Percentiles rank a stretch among this genome's conserved stretches.
Evolutionary conservation across 2,113 vertebrate species (phyloP).

Genomic region (Oreochromis niloticus): DNA sequence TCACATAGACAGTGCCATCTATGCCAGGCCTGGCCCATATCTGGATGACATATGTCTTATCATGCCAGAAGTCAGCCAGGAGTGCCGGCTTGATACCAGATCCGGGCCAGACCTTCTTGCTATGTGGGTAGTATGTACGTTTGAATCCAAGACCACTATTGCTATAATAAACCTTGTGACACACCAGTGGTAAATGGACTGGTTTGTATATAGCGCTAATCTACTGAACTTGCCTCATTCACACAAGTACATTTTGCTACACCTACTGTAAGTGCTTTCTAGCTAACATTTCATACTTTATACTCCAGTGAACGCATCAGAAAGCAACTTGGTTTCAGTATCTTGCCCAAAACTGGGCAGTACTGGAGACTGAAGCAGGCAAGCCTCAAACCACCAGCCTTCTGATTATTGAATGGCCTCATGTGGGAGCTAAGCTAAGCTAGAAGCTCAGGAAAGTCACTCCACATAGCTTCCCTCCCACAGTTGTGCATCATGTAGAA

Average conservation of each 20-base stretch:
- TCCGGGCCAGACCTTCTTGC: no score
- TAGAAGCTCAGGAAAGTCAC: not conserved
- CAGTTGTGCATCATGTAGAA: not conserved
- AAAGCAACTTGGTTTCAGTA: not conserved
- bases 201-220: not conserved
- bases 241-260: not conserved
- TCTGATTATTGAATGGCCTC: not conserved
- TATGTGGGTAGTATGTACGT: not conserved
- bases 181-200: not conserved
- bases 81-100: no score
- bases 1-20: no score
- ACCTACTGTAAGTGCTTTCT: not conserved
- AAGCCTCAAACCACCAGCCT: not conserved
- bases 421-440: not conserved
- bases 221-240: not conserved
- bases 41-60: no score
- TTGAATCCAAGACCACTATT: not conserved
- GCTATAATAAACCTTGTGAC: fast-evolving
- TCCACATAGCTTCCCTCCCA: not conserved
- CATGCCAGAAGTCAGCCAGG: no score
- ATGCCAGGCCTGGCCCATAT: no score
- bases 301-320: not conserved
- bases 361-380: not conserved
- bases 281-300: not conserved
- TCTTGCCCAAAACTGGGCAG: not conserved